phyloP scores from a whole-genome alignment of 2,113 vertebrate genomes.

The Arothron firmamentum region DNA sequence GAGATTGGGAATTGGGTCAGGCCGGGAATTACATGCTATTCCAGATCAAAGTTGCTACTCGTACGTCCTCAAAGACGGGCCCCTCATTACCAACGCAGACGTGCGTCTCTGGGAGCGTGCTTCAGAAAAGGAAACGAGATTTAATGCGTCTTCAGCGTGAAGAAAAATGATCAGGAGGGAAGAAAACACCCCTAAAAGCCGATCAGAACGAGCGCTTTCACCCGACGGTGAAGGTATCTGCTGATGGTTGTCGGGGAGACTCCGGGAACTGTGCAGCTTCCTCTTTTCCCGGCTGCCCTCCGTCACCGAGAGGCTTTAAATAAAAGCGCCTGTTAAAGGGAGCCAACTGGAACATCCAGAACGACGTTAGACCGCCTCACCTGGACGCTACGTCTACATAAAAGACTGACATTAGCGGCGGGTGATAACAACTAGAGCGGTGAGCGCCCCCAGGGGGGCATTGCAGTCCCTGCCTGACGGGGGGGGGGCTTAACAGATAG shows the following conservation, averaged over 20 bases:
- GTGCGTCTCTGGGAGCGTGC: conserved; percentile 49
- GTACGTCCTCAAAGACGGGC: conserved; percentile 62
- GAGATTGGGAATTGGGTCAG: conserved; percentile 73
- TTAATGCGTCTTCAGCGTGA: conserved; percentile 62
- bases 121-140: conserved; percentile 60
- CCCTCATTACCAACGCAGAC: conserved; percentile 60
- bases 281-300: conserved; percentile 40
- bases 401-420: conserved; percentile 60
- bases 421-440: conserved; percentile 63
- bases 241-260: too few relatives aligned
- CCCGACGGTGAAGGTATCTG: conserved; percentile 39
- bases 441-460: conserved; percentile 50
- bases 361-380: conserved; percentile 56
- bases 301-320: conserved; percentile 61
- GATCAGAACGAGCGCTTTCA: conserved; percentile 59
- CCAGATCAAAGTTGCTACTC: conserved; percentile 67
- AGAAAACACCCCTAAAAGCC: conserved; percentile 43
- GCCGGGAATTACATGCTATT: conserved; percentile 70
- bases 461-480: conserved; percentile 61
- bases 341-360: conserved; percentile 63
- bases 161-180: conserved; percentile 13
- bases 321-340: conserved; percentile 53
- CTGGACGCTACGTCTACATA: conserved; percentile 54
- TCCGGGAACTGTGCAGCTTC: too few relatives aligned
- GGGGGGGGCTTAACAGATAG: conserved; percentile 60